A percentile compares a stretch with the other conserved stretches of the same genome.
phyloP scores from a whole-genome alignment of 2,888 invertebrate species.

The Thecocarcelia acutangulata region DNA sequence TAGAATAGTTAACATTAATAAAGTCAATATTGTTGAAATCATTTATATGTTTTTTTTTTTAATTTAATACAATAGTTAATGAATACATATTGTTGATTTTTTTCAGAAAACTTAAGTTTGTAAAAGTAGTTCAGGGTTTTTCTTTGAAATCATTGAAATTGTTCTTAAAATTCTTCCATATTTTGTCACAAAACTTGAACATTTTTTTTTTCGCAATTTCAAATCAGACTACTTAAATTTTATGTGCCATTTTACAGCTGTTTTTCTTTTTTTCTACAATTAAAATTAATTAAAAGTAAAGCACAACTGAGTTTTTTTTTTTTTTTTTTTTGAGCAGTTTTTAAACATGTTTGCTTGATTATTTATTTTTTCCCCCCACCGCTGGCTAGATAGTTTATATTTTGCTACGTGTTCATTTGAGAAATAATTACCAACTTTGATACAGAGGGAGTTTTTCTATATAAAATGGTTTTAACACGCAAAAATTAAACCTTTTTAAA shows the following conservation, averaged over 20 bases:
- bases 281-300: conserved; percentile 30
- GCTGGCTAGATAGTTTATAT: not conserved
- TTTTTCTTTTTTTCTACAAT: conserved; percentile 23
- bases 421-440: conserved; percentile 29
- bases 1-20: too few species aligned
- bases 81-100: not conserved
- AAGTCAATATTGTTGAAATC: too few species aligned
- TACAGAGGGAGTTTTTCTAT: not conserved
- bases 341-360: conserved; percentile 39
- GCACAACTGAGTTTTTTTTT: conserved; percentile 13
- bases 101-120: not conserved
- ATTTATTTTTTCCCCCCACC: conserved; percentile 11
- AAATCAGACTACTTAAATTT: not conserved
- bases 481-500: conserved; percentile 15
- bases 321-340: conserved; percentile 8
- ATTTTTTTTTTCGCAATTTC: not conserved
- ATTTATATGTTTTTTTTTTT: too few species aligned
- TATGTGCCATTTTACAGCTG: too few species aligned
- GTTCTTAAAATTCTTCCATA: not conserved
- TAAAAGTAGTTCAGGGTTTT: not conserved
- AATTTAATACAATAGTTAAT: conserved; percentile 1
- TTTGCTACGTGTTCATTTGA: not conserved
- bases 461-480: conserved; percentile 39
- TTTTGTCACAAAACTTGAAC: not conserved
- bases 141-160: not conserved